Evolutionary conservation across 2,113 vertebrate species (phyloP), one percentile per base, ranked within the genome.

Genomic region (Picathartes gymnocephalus): DNA sequence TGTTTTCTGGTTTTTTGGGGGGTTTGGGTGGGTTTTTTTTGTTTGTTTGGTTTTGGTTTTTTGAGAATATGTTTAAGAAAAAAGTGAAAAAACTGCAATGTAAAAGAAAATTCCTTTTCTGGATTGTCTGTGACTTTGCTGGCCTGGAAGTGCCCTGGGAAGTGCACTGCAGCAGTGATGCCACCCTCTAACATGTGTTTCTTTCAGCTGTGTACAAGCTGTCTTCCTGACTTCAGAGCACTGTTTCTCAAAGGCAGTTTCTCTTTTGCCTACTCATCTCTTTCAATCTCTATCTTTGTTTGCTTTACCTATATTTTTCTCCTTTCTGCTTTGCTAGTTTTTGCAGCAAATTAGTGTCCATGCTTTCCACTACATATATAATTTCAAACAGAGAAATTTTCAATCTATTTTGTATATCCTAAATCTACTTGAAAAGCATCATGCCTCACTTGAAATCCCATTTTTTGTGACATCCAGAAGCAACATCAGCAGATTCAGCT

Each of bases 301-400:
- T 72, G n/a, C 45, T 88, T 70, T 56, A 60, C 18, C 39, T 60
- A 4, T 33, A 15, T 72, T 92, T 30, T 85, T 65, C 51, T 51
- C 31, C 28, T 90, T 92, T 88, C 50, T 86, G 53, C 76, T 82
- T 90, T 83, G 37, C 58, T 80, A 51, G 33, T 40, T 90, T 88
- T 79, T 90, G 48, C 30, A 30, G 39, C 45, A 76, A 91, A 73
- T 66, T 84, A 78, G 45, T 0, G 0, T 48, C 24, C 45, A 42
- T 73, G 51, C 21, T 70, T 91, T 53, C 68, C 37, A 28, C 48
- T 77, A 45, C 21, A 47, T 54, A 56, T 23, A 40, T 77, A 0
- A 81, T 81, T 93, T 91, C 60, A 69, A 96, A 81, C 15, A 57
- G 14, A 40, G 51, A 57, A 57, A 50, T 81, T 88, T 77, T 42